Evolutionary conservation across 1,140 invertebrate species (phyloP).

Genomic region (Neodiprion fabricii): DNA sequence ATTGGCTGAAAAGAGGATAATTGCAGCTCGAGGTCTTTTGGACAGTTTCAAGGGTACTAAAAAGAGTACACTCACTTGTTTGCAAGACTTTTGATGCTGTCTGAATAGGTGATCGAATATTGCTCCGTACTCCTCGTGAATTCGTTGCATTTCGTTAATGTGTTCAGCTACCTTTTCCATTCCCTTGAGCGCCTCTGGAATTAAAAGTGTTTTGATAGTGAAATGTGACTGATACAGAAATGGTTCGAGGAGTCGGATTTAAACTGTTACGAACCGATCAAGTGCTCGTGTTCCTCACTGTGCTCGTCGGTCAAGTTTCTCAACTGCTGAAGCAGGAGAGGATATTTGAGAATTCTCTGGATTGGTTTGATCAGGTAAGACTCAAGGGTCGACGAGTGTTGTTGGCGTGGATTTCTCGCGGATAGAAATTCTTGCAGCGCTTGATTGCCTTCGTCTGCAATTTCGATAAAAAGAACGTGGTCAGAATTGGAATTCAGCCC

Average conservation of each 20-base stretch:
- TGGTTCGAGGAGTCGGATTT: conserved; percentile 13
- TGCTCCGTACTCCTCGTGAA: conserved; percentile 98
- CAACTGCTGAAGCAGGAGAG: conserved; percentile 92
- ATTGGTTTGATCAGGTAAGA: conserved; percentile 99
- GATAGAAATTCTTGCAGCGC: conserved; percentile 94
- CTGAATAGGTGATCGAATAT: conserved; percentile 96
- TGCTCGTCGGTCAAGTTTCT: conserved; percentile 90
- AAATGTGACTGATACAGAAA: neutral
- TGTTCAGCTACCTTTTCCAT: conserved; percentile 99
- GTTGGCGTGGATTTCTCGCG: conserved; percentile 91
- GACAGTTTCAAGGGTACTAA: too few species aligned
- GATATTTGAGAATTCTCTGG: conserved; percentile 98
- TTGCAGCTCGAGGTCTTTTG: neutral
- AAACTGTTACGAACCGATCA: conserved; percentile 70
- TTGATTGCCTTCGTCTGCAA: conserved; percentile 91
- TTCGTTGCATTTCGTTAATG: conserved; percentile 99
- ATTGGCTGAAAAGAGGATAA: conserved; percentile 68
- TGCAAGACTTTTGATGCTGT: conserved; percentile 94
- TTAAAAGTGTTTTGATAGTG: conserved; percentile 14
- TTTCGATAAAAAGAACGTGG: conserved; percentile 20
- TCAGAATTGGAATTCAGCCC: conserved; percentile 11
- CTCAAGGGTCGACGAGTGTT: conserved; percentile 95
- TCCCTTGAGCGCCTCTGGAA: conserved; percentile 86
- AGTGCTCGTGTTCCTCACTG: conserved; percentile 92
- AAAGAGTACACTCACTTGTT: conserved; percentile 67